Evolutionary conservation across 92 coral and sea anemone genomes (phyloP).

Genomic region (Galaxea fascicularis): DNA sequence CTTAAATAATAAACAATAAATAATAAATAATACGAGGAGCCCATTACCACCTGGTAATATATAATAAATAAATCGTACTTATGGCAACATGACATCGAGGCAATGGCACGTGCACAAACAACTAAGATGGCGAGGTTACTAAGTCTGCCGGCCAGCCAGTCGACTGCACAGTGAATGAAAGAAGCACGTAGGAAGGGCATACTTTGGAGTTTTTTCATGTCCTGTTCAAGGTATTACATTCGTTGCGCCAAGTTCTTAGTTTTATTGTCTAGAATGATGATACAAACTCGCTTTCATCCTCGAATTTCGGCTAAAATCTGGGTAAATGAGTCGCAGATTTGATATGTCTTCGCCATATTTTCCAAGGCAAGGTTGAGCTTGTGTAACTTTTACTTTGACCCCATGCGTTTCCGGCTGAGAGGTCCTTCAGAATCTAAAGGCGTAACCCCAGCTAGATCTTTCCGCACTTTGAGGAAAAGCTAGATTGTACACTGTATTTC

Average conservation of each 20-base stretch:
- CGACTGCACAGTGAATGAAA: constrained; percentile 36
- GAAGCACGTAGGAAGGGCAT: neutral
- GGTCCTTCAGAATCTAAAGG: neutral
- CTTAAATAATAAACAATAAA: neutral
- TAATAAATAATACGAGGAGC: neutral
- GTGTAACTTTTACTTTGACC: constrained; percentile 8
- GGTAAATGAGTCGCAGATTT: constrained; percentile 14
- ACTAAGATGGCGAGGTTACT: constrained; percentile 56
- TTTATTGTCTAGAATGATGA: neutral
- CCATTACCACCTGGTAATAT: too few relatives aligned
- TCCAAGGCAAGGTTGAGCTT: neutral
- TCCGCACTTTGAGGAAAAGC: neutral
- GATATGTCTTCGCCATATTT: neutral
- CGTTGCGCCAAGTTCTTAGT: neutral
- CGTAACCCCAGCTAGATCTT: neutral
- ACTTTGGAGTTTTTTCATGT: constrained; percentile 25
- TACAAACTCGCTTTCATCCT: neutral
- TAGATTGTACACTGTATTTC: neutral
- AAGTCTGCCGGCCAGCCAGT: constrained; percentile 56
- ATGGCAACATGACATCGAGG: constrained; percentile 55
- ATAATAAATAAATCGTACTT: neutral
- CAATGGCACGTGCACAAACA: constrained; percentile 69
- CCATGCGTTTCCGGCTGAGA: constrained; percentile 34
- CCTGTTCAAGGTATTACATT: constrained; percentile 46
- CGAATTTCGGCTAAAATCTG: neutral